Evolutionary conservation across 2,888 invertebrate genomes (phyloP).

Genomic region (Lycia hirtaria): DNA sequence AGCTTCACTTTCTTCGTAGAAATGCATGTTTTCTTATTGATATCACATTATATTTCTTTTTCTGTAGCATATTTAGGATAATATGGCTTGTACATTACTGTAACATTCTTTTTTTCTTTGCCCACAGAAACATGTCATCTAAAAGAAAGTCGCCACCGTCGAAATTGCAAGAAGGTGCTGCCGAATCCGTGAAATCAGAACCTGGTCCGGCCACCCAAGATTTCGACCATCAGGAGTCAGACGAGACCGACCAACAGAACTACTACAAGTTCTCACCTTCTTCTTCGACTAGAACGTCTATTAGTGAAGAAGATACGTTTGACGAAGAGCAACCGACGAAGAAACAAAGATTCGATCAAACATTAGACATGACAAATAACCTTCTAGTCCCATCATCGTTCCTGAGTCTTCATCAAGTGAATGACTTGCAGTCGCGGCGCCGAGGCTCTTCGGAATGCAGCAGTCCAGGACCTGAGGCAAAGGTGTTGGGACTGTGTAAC

Average conservation of each 20-base stretch:
- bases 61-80: too few relatives aligned
- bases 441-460: conserved; percentile 89
- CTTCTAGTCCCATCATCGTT: conserved; percentile 83
- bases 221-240: conserved; percentile 76
- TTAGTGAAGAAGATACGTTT: conserved; percentile 86
- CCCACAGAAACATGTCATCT: conserved; percentile 96
- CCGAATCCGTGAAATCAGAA: conserved; percentile 77
- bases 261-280: conserved; percentile 82
- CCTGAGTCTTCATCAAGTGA: conserved; percentile 85
- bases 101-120: conserved; percentile 53
- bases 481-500: conserved; percentile 87
- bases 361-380: conserved; percentile 86
- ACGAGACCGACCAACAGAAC: conserved; percentile 70
- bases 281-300: conserved; percentile 76
- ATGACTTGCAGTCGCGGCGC: conserved; percentile 78
- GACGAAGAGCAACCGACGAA: conserved; percentile 87
- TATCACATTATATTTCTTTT: too few relatives aligned
- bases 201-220: conserved; percentile 83
- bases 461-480: conserved; percentile 88
- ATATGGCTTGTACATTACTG: too few relatives aligned
- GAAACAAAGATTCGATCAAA: conserved; percentile 86
- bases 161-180: conserved; percentile 93
- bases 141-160: conserved; percentile 98
- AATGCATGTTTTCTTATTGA: too few relatives aligned
- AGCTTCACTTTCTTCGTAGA: too few relatives aligned